Evolutionary conservation across 2,113 vertebrate genomes (phyloP).

Genomic region (Mesoclemmys tuberculata): DNA sequence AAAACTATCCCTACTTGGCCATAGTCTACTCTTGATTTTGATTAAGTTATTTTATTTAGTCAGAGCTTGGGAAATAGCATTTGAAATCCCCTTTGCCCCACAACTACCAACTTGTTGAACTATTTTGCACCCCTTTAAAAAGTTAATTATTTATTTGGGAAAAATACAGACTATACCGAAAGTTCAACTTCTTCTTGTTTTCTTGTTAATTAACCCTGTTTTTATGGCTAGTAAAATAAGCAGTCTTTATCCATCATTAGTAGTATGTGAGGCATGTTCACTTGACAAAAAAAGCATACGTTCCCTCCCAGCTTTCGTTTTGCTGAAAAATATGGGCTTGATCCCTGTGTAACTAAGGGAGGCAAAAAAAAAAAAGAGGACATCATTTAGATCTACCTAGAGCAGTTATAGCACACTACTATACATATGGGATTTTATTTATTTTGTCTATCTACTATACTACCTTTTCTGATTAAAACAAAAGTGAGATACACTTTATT

Average conservation of each 20-base stretch:
- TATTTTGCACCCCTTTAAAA: conserved; percentile 1
- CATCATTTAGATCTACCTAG: background rate
- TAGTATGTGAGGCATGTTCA: conserved; percentile 10
- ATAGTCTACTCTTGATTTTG: background rate
- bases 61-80: conserved; percentile 21
- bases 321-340: background rate
- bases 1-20: background rate
- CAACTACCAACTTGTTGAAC: background rate
- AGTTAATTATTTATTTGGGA: conserved; percentile 27
- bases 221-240: background rate
- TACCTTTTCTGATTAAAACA: background rate
- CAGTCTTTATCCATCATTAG: background rate
- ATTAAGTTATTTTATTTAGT: background rate
- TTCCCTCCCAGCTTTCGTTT: background rate
- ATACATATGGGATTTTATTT: background rate
- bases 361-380: background rate
- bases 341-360: background rate
- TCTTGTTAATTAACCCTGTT: conserved; percentile 17
- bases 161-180: conserved; percentile 25
- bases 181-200: background rate
- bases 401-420: background rate
- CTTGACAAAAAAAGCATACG: background rate
- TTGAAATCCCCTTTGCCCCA: conserved; percentile 46
- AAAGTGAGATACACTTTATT: background rate
- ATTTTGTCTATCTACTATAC: background rate